These are phyloP conservation scores for Alca torda DNA, from an alignment of 2,797 vertebrate species.

Conservation along the genomic window DNA sequence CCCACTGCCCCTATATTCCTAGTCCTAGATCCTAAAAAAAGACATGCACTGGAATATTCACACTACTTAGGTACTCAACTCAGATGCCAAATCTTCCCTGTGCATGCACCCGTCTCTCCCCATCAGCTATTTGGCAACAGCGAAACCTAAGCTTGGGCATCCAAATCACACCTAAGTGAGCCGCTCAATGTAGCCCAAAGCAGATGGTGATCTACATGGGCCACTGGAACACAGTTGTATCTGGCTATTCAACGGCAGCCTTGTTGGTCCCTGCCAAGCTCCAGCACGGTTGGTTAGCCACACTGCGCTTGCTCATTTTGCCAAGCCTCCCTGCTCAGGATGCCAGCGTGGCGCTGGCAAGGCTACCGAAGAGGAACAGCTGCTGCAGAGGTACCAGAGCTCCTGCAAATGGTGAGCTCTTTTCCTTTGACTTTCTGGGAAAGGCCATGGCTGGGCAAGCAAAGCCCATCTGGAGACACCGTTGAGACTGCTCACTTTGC, in stretches of 20 bases:
- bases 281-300: not conserved
- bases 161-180: not conserved
- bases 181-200: not conserved
- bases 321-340: not conserved
- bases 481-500: not conserved
- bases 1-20: not conserved
- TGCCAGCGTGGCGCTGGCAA: not conserved
- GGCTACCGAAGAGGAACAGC: not conserved
- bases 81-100: not conserved
- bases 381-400: not conserved
- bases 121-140: not conserved
- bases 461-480: not conserved
- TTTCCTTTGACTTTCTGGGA: not conserved
- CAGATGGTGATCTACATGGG: not conserved
- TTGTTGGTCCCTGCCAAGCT: not conserved
- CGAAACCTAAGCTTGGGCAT: not conserved
- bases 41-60: not conserved
- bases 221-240: rapidly evolving
- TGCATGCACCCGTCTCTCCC: not conserved
- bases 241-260: not conserved
- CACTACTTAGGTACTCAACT: not conserved
- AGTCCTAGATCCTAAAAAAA: not conserved
- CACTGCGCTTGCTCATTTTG: rapidly evolving
- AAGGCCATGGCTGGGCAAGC: not conserved
- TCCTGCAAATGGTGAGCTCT: not conserved